phyloP scores from a whole-genome alignment of 2,888 invertebrate species.

The Drosophila ustulata region DNA sequence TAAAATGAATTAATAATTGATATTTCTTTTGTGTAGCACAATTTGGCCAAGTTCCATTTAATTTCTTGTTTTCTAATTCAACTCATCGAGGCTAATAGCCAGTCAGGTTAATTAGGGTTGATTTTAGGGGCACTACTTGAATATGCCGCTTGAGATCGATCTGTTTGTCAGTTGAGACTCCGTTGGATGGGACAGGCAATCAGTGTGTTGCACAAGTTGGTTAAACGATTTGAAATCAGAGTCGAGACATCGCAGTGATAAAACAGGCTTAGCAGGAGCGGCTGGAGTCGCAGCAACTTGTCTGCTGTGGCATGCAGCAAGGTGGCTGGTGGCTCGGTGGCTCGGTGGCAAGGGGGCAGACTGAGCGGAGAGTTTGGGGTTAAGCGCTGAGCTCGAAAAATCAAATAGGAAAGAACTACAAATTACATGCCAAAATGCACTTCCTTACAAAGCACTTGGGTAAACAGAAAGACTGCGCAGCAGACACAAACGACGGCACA shows the following conservation, averaged over 20 bases:
- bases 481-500: constrained; percentile 38
- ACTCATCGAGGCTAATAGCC: too few relatives aligned
- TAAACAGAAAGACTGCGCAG: constrained; percentile 64
- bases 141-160: neutral
- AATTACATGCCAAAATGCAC: constrained; percentile 82
- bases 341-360: neutral
- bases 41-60: too few relatives aligned
- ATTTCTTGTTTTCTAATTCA: too few relatives aligned
- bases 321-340: constrained; percentile 13
- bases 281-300: constrained; percentile 22
- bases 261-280: constrained; percentile 58
- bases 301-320: constrained; percentile 27
- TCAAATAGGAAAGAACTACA: constrained; percentile 82
- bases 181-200: constrained; percentile 34
- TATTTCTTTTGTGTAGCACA: too few relatives aligned
- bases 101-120: too few relatives aligned
- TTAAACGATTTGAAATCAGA: constrained; percentile 75
- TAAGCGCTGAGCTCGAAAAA: constrained; percentile 66
- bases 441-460: constrained; percentile 82
- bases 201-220: constrained; percentile 58
- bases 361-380: constrained; percentile 24
- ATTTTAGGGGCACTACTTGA: neutral
- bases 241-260: constrained; percentile 51
- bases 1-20: too few relatives aligned
- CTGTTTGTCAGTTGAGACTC: constrained; percentile 1